These are phyloP conservation scores for Sparidentex hasta DNA, from an alignment of 2,797 vertebrate species.

Conservation along the genomic window DNA sequence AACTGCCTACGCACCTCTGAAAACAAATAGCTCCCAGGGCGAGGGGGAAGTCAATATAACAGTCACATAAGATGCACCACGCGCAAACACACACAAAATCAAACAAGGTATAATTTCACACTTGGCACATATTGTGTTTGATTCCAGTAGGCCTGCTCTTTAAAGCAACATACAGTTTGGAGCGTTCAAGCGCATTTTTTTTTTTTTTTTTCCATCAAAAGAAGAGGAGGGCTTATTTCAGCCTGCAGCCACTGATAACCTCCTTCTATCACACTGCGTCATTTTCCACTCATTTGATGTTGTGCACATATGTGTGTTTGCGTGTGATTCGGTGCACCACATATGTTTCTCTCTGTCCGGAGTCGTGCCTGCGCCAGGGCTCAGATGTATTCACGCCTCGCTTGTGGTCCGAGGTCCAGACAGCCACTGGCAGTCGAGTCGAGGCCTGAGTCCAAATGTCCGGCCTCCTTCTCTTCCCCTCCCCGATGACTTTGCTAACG, in stretches of 20 bases:
- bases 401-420: slow-evolving; percentile 63
- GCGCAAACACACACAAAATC: slow-evolving; percentile 14
- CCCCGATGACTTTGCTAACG: slow-evolving; percentile 70
- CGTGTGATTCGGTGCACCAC: slow-evolving; percentile 32
- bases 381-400: slow-evolving; percentile 61
- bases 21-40: slow-evolving; percentile 71
- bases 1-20: slow-evolving; percentile 62
- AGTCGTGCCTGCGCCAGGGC: slow-evolving; percentile 47
- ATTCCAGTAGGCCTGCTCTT: slow-evolving; percentile 37
- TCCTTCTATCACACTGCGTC: slow-evolving; percentile 72
- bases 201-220: neutral
- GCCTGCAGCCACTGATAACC: slow-evolving; percentile 64
- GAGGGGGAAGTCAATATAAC: slow-evolving; percentile 49
- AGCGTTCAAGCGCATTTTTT: slow-evolving; percentile 17
- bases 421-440: slow-evolving; percentile 51
- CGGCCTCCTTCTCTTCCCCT: slow-evolving; percentile 50
- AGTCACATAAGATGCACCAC: slow-evolving; percentile 16
- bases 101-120: slow-evolving; percentile 44
- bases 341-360: slow-evolving; percentile 48
- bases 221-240: slow-evolving; percentile 26
- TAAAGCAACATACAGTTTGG: slow-evolving; percentile 10
- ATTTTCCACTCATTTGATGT: slow-evolving; percentile 50
- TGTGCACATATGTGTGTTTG: slow-evolving; percentile 6
- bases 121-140: slow-evolving; percentile 24
- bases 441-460: slow-evolving; percentile 66